Evolutionary conservation across 2,797 vertebrate species (phyloP), one percentile per base, ranked within the genome.

Genomic region (Lacerta agilis): DNA sequence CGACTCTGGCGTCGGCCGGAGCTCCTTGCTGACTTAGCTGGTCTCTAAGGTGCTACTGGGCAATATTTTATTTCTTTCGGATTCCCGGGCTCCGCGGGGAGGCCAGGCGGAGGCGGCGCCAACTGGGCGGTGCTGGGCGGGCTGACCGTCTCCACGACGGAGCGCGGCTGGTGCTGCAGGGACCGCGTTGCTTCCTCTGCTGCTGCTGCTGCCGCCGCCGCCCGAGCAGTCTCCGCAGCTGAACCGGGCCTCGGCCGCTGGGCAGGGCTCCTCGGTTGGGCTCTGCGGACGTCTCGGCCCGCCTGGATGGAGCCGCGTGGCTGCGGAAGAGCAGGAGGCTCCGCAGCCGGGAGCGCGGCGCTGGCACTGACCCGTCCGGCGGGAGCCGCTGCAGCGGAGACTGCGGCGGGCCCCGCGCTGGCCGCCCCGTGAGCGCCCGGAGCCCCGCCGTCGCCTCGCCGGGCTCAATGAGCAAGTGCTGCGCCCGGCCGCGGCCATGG

Each of bases 401-500:
- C 61, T 78, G 81, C 81, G 73, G 72, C n/a, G 20, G 33, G 8
- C 49, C 77, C 76, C 27, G 66, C 69, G 29, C 81, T 6, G 20
- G 61, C 38, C 8, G 8, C 49, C 27, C 41, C 41, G 5, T 41
- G 82, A 76, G 33, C 27, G 33, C 58, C 55, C 33, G 58, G 8
- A 13, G 8, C 69, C 3, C 11, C 3, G 13, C 10, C 45, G 43
- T 18, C 25, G 45, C 5, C 43, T 36, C 29, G 9, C 17, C 64
- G 5, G 11, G 17, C 41, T 33, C 67, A 41, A 25, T 25, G 41
- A 10, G n/a, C 86, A 11, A 71, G 49, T 13, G 58, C 71, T 25
- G 43, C 33, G 49, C 43, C 87, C 29, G 58, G 73, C 69, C 67
- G 90, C 86, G 95, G 96, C 95, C 94, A 98, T 98, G 98, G 97